These are phyloP conservation scores for Boloria euphrosyne DNA, from an alignment of 2,888 invertebrate genomes.

Conservation along the genomic window DNA sequence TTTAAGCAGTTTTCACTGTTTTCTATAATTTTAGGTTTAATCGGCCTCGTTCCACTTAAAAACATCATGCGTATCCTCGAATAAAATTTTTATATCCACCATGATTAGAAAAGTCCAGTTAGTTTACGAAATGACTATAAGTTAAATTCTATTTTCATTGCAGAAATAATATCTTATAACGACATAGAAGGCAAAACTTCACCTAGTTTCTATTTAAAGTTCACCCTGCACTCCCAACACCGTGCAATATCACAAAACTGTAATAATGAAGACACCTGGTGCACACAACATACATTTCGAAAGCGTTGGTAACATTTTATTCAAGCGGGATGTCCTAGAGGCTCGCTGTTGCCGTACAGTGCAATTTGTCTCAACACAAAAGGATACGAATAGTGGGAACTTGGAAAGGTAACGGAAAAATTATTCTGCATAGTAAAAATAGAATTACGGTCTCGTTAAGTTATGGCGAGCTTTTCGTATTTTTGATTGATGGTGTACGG, in stretches of 20 bases:
- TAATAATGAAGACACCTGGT: slow-evolving; percentile 1
- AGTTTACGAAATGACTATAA: too few species aligned
- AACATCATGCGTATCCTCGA: too few species aligned
- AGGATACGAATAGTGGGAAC: slow-evolving; percentile 32
- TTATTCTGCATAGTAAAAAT: slow-evolving; percentile 21
- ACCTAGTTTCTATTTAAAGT: too few species aligned
- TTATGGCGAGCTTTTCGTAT: slow-evolving; percentile 16
- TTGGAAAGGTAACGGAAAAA: slow-evolving; percentile 39
- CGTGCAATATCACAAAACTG: slow-evolving; percentile 1
- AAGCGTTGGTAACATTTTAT: slow-evolving; percentile 13
- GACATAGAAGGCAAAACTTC: too few species aligned
- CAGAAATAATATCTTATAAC: too few species aligned
- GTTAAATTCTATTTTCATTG: too few species aligned
- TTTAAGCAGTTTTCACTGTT: too few species aligned
- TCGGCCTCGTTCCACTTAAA: too few species aligned
- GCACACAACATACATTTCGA: slow-evolving; percentile 6
- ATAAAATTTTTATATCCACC: too few species aligned
- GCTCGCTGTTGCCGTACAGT: slow-evolving; percentile 2
- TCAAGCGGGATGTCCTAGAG: slow-evolving; percentile 6
- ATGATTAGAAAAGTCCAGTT: too few species aligned
- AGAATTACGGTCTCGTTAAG: slow-evolving; percentile 15
- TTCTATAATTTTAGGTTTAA: too few species aligned
- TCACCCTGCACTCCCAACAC: too few species aligned
- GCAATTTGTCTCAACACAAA: slow-evolving; percentile 29
- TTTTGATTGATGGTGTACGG: slow-evolving; percentile 1